These are phyloP conservation scores for Mormyrops attenuatus DNA, from an alignment of 2,797 vertebrate genomes.

Conservation along the genomic window DNA sequence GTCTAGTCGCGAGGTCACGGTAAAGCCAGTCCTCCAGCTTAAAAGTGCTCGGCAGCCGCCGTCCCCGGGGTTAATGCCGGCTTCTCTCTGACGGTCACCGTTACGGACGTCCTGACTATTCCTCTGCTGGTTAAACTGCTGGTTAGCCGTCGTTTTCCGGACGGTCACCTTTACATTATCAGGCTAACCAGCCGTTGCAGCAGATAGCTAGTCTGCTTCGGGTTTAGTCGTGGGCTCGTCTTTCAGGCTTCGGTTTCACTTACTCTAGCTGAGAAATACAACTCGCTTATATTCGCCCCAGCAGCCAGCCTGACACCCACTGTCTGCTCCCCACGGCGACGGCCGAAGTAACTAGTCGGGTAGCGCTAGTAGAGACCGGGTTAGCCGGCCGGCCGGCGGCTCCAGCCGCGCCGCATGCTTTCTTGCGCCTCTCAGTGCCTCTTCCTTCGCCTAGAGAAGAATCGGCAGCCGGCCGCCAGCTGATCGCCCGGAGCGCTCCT, in stretches of 20 bases:
- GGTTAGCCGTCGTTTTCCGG: not conserved
- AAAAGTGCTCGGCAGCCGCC: not conserved
- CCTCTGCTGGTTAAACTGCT: not conserved
- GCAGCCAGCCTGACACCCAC: not conserved
- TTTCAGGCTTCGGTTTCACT: not conserved
- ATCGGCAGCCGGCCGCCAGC: slow-evolving; percentile 1
- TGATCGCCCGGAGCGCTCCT: not conserved
- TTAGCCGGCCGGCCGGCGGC: not conserved
- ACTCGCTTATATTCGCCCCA: not conserved
- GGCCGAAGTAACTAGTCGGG: not conserved
- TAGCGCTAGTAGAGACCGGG: not conserved
- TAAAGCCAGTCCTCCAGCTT: not conserved
- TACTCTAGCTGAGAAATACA: not conserved
- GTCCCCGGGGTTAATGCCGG: not conserved
- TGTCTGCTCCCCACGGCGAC: not conserved
- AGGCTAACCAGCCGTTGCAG: not conserved
- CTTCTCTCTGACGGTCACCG: not conserved
- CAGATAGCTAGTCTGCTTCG: not conserved
- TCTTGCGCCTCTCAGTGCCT: slow-evolving; percentile 1
- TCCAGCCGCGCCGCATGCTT: slow-evolving; percentile 18
- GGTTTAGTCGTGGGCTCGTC: not conserved
- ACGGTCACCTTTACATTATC: not conserved
- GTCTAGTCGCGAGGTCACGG: not conserved
- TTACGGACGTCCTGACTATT: not conserved
- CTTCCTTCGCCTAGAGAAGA: slow-evolving; percentile 4